Conservation (phyloP, 2,888 invertebrate species). For the Seira ritae region DNA sequence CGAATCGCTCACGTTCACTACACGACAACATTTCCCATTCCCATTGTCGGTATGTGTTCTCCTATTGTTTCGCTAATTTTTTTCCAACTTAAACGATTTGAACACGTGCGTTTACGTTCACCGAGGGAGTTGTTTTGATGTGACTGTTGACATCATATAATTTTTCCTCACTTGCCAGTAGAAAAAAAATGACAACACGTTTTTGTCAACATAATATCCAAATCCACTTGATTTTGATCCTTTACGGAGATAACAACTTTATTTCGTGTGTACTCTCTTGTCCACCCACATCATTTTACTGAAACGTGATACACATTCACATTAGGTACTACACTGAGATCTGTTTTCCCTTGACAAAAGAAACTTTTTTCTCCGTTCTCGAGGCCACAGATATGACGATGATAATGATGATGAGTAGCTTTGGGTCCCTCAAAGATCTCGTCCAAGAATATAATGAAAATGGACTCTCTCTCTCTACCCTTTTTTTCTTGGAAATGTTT, state of each 20-base stretch:
- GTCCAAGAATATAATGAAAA: too few relatives aligned
- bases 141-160: conserved; percentile 1
- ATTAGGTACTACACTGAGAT: too few relatives aligned
- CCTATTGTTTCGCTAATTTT: neutral
- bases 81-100: neutral
- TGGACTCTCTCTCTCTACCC: too few relatives aligned
- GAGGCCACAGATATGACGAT: too few relatives aligned
- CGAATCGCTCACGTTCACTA: neutral
- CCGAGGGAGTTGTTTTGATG: neutral
- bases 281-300: conserved; percentile 31
- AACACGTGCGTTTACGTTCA: neutral
- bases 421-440: too few relatives aligned
- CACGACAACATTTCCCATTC: neutral
- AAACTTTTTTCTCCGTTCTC: too few relatives aligned
- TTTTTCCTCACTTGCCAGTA: conserved; percentile 1
- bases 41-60: neutral
- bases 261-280: conserved; percentile 19
- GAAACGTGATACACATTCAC: conserved; percentile 4
- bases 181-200: conserved; percentile 3
- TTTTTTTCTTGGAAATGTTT: too few relatives aligned
- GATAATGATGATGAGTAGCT: too few relatives aligned
- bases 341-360: too few relatives aligned
- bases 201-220: neutral
- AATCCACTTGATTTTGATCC: conserved; percentile 2
- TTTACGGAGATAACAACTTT: neutral